Evolutionary conservation across 1,140 invertebrate species (phyloP), one percentile per base, ranked within the genome.

Genomic region (Nephila pilipes): DNA sequence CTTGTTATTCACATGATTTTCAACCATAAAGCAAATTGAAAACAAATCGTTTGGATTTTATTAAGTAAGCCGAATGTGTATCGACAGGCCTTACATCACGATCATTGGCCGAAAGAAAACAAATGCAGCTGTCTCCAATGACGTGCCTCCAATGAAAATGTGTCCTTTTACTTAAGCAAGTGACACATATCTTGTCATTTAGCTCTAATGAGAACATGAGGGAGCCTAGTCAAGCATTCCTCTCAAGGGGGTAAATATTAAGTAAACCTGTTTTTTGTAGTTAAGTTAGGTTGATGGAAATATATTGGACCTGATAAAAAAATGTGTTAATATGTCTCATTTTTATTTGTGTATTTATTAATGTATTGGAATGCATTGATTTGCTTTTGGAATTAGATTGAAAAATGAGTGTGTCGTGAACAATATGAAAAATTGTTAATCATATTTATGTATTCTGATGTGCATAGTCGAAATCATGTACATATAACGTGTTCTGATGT

Each of bases 171-270:
- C 69, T 32, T 75, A 75, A 75, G 69, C 12, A 36, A 36, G 32
- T 29, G 69, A 75, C 69, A 36, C 10, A 32, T 32, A 18, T 75
- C 69, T 75, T 75, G 69, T 75, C 69, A 75, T 29, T 75, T 75
- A 75, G 69, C 16, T 75, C 16, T 75, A 75, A 75, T 16, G 69
- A 75, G 69, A 32, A 75, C 69, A 36, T 22, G 18, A 36, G 69
- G 20, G 32, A 36, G 5, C 29, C 16, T 75, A 75, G 32, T 32
- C 36, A 32, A 20, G 69, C 32, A 75, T 75, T 36, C 10, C 1
- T 16, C 29, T 18, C 69, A 36, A 18, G 12, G n/a, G 32, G 3
- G 29, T 75, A n/a, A n/a, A n/a, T n/a, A 75, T 65, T 65, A 46
- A n/a, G 32, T 2, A 36, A 32, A 32, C 69, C 16, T 75, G 20